Base-by-base conservation (phyloP, 1,140 invertebrate species). In the Rhyacophila brunnea region DNA sequence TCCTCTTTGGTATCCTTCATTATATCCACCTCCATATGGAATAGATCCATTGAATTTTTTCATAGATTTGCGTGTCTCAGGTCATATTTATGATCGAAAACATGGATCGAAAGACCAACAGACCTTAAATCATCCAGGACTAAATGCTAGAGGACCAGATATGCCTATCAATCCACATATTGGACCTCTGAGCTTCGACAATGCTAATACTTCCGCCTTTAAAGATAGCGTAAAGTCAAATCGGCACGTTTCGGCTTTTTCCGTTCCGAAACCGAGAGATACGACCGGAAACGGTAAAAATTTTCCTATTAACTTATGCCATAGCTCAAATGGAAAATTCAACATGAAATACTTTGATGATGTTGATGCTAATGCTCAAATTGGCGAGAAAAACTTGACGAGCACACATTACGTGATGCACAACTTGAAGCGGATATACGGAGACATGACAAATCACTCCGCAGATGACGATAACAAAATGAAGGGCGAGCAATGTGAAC, bases 31-130 rank as follows among this genome's bases (percentile, higher is more conserved):
- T 0, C 87, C 87, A 20, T 88, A 88, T n/a, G 86, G 85, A 5
- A 87, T 90, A 13, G 88, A 91, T 76, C 88, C 89, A 0, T 61
- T 90, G 5, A 89, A 90, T 67, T 90, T 90, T 68, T 90, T 91
- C 72, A 90, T 91, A 38, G 89, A 91, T 66, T 69, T 91, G 0
- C 81, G 88, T 38, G 88, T 90, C 0, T 90, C 88, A 2, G 88
- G 88, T 0, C 89, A 91, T 61, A 89, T 90, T 52, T 91, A 89
- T 72, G 88, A 90, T 55, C 76, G 86, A 19, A 89, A 90, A 56
- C 79, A 84, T 53, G 72, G 74, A 18, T 81, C 67, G 4, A 57
- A 66, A 9, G 69, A 70, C 9, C 52, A 69, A 19, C 61, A 69
- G 18, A 64, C 42, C 45, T n/a, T 67, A 14, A 67, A 62, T 1